Conservation (phyloP, 2,888 invertebrate species). For the Cerceris rybyensis region DNA sequence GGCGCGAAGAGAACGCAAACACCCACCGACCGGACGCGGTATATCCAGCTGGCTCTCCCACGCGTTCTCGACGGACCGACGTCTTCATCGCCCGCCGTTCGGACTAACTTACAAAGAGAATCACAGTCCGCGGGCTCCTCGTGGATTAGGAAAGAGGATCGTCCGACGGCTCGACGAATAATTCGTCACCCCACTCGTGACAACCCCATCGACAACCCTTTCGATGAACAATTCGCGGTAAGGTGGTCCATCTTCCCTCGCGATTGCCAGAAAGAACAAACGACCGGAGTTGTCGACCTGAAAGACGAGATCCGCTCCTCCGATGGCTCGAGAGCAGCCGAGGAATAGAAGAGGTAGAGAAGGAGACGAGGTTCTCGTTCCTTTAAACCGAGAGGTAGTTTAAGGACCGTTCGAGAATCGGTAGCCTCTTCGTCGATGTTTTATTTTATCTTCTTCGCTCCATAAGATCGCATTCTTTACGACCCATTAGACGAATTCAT, state of each 20-base stretch:
- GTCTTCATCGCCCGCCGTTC: conserved; percentile 75
- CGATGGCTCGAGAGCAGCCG: neutral
- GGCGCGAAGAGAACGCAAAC: conserved; percentile 71
- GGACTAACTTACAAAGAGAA: conserved; percentile 61
- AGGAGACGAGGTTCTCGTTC: conserved; percentile 34
- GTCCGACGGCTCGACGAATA: too few species aligned
- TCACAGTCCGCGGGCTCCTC: conserved; percentile 56
- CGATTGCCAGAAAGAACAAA: neutral
- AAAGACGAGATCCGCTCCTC: too few species aligned
- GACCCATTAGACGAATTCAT: conserved; percentile 82
- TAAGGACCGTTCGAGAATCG: conserved; percentile 75
- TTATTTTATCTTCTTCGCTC: conserved; percentile 80
- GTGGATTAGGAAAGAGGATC: too few species aligned
- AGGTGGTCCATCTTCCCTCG: neutral
- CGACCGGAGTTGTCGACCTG: too few species aligned
- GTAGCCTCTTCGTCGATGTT: conserved; percentile 78
- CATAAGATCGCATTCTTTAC: conserved; percentile 82
- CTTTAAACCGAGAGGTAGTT: conserved; percentile 72
- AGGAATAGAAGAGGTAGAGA: neutral
- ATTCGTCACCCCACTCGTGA: too few species aligned
- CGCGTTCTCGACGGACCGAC: conserved; percentile 73
- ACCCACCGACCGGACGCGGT: conserved; percentile 70
- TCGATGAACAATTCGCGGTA: too few species aligned
- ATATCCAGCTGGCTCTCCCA: conserved; percentile 77
- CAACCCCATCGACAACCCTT: too few species aligned